Base-by-base conservation (phyloP, 2,797 vertebrate genomes). In the Hybognathus amarus region DNA sequence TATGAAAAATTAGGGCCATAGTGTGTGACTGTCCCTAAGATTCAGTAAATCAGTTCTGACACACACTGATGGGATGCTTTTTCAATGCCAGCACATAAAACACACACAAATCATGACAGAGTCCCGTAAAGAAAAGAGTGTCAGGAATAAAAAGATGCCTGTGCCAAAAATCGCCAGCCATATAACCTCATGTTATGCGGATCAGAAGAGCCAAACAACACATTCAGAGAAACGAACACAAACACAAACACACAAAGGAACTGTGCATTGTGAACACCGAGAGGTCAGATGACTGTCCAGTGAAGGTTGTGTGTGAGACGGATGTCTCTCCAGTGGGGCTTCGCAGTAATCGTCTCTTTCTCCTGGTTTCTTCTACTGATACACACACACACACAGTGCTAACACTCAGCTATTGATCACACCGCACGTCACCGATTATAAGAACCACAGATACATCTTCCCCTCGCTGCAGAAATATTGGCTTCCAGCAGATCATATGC, bases 191-290 rank as follows among this genome's bases (percentile, higher is more conserved):
- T 10, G 36, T 66, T 9, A 22, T 68, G 86, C 33, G 85, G 87
- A 90, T 89, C 83, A 83, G 86, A 89, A 90, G 91, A 90, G 5
- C 12, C 45, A 45, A 45, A 45, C 85, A 8, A 20, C 88, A 91
- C 91, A 88, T 91, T 85, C 89, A 90, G 90, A 90, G 85, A n/a
- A n/a, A n/a, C 20, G 52, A 38, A 71, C 15, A 11, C 24, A 1
- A 4, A 73, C 27, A 73, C 27, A 52, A 27, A 15, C 59, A 15
- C 59, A 61, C 59, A 61, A 27, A 27, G 11, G 5, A 61, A 15
- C 24, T 13, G 59, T 11, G 27, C 3, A 6, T 73, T 50, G 20
- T 73, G 27, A 52, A 68, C 52, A 27, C 30, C 79, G 24, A 50
- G 33, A 64, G 68, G 64, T 86, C 70, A 77, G 77, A 66, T 74